A percentile compares a stretch with the other conserved stretches of the same genome.
Evolutionary conservation across 2,888 invertebrate genomes (phyloP).

Genomic region (Brenthis ino): DNA sequence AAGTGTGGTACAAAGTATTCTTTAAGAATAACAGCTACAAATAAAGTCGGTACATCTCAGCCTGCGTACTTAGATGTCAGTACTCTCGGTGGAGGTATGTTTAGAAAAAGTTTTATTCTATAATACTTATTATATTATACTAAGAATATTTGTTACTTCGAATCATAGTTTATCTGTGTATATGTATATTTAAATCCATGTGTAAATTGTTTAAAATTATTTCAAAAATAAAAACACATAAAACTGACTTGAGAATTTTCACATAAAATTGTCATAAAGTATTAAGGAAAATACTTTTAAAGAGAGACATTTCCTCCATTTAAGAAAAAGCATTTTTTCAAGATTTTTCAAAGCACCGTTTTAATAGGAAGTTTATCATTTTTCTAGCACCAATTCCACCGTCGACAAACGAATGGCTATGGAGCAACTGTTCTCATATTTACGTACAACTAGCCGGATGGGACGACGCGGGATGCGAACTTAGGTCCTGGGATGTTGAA

Average conservation of each 20-base stretch:
- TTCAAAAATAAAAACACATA: no score
- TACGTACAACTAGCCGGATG: constrained; percentile 90
- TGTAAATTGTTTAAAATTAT: no score
- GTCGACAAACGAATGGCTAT: constrained; percentile 87
- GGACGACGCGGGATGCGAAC: constrained; percentile 92
- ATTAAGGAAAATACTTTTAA: no score
- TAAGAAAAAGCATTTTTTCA: no score
- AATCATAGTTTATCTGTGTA: no score
- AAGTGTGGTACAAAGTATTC: constrained; percentile 93
- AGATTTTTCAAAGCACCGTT: no score
- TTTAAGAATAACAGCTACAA: constrained; percentile 90
- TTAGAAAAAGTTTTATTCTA: not conserved
- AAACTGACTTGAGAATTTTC: no score
- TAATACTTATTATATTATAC: no score
- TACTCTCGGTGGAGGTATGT: constrained; percentile 81
- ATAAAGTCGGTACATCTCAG: constrained; percentile 91
- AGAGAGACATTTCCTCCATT: no score
- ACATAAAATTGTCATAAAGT: no score
- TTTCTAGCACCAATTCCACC: constrained; percentile 85
- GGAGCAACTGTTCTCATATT: constrained; percentile 90
- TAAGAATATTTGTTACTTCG: no score
- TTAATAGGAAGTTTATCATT: not conserved
- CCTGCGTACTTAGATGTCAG: constrained; percentile 84
- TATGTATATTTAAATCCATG: no score
- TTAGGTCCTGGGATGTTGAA: constrained; percentile 89